Conservation (phyloP, 2,888 invertebrate species). For the Spisula subtruncata region DNA sequence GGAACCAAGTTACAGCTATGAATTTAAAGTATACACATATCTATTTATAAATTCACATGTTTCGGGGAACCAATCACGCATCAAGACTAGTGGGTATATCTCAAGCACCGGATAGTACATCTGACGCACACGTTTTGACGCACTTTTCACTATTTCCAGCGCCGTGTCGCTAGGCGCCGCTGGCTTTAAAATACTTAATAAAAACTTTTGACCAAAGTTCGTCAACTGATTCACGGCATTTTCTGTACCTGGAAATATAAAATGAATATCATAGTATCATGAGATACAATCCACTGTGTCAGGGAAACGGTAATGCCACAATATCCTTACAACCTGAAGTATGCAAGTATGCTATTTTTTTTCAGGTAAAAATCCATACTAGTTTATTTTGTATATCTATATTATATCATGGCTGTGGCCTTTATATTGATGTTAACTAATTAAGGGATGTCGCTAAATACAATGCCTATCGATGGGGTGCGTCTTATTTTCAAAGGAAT, state of each 20-base stretch:
- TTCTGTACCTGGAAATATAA: constrained; percentile 81
- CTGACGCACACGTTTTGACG: constrained; percentile 78
- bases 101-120: constrained; percentile 81
- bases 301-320: too few relatives aligned
- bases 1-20: constrained; percentile 43
- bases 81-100: constrained; percentile 70
- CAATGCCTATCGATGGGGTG: too few relatives aligned
- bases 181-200: constrained; percentile 73
- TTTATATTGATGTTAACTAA: too few relatives aligned
- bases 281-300: too few relatives aligned
- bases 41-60: constrained; percentile 71
- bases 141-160: constrained; percentile 82
- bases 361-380: too few relatives aligned
- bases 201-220: constrained; percentile 73
- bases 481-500: too few relatives aligned
- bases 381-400: too few relatives aligned
- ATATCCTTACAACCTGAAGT: too few relatives aligned
- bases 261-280: background rate
- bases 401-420: too few relatives aligned
- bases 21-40: constrained; percentile 63
- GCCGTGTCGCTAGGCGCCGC: constrained; percentile 84
- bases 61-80: constrained; percentile 78
- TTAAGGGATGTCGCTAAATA: too few relatives aligned
- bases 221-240: constrained; percentile 79
- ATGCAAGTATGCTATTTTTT: too few relatives aligned